phyloP scores from a whole-genome alignment of 1,140 invertebrate genomes.

The Batillaria attramentaria region DNA sequence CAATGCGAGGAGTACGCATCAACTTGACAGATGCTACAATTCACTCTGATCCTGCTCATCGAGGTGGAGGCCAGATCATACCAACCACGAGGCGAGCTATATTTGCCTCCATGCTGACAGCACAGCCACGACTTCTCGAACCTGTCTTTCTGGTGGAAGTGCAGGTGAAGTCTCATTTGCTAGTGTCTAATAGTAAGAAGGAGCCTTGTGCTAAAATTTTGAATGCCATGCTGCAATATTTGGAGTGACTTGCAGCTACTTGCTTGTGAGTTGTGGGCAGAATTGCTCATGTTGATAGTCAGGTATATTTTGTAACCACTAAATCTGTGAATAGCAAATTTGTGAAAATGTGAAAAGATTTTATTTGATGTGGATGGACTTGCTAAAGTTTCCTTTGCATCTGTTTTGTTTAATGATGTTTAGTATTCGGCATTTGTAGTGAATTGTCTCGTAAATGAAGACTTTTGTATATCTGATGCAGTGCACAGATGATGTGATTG shows the following conservation, averaged over 20 bases:
- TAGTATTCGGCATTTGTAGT: not conserved
- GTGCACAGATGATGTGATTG: constrained; percentile 95
- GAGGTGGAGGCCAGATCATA: constrained; percentile 99
- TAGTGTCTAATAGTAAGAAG: constrained; percentile 17
- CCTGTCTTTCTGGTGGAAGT: constrained; percentile 99
- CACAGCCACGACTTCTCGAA: constrained; percentile 94
- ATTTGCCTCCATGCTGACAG: constrained; percentile 95
- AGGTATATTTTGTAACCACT: too few species aligned
- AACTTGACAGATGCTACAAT: constrained; percentile 99
- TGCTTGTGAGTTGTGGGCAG: too few species aligned
- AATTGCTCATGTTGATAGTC: too few species aligned
- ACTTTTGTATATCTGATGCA: constrained; percentile 67
- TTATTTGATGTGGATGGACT: too few species aligned
- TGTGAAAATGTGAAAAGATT: too few species aligned
- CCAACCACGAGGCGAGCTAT: constrained; percentile 97
- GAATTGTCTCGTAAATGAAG: constrained; percentile 9
- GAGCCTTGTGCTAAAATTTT: too few species aligned
- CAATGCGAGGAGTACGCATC: constrained; percentile 96
- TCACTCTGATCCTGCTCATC: constrained; percentile 99
- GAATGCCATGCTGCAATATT: too few species aligned
- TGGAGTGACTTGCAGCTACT: too few species aligned
- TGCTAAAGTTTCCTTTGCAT: too few species aligned
- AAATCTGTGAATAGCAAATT: too few species aligned
- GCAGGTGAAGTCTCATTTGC: constrained; percentile 74
- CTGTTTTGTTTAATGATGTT: constrained; percentile 15